phyloP scores from a whole-genome alignment of 2,888 invertebrate genomes.

The Blastobasis adustella region DNA sequence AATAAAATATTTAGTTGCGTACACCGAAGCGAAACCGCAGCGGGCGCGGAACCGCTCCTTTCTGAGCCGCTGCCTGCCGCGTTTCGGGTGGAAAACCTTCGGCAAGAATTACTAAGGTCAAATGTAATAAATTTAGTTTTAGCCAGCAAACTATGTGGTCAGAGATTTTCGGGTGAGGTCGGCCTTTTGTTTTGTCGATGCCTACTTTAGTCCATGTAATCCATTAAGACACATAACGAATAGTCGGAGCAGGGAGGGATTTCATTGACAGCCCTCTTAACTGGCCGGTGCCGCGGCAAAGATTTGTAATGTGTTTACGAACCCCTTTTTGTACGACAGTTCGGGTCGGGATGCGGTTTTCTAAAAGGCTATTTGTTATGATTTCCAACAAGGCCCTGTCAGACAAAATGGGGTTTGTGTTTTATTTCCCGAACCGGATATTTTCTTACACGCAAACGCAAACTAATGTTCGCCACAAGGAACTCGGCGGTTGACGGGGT shows the following conservation, averaged over 20 bases:
- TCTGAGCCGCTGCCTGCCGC: constrained; percentile 60
- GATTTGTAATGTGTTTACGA: constrained; percentile 66
- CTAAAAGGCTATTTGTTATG: constrained; percentile 71
- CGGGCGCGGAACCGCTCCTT: constrained; percentile 48
- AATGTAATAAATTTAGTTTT: constrained; percentile 73
- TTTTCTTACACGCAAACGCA: constrained; percentile 39
- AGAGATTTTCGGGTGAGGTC: constrained; percentile 58
- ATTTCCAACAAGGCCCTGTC: constrained; percentile 69
- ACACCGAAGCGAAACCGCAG: constrained; percentile 48
- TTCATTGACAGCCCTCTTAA: constrained; percentile 66
- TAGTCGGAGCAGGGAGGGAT: constrained; percentile 55
- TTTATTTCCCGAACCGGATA: constrained; percentile 60
- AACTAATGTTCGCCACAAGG: constrained; percentile 27
- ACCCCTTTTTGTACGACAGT: constrained; percentile 65
- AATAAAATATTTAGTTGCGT: constrained; percentile 66
- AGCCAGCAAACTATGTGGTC: constrained; percentile 66
- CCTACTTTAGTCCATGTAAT: constrained; percentile 68
- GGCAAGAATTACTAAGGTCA: constrained; percentile 70
- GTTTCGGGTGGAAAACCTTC: constrained; percentile 62
- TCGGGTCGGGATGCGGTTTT: constrained; percentile 64
- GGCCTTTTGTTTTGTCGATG: constrained; percentile 69
- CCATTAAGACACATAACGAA: constrained; percentile 69
- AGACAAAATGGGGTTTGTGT: constrained; percentile 64
- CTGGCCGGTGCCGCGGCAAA: constrained; percentile 51
- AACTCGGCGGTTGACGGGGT: not conserved